Evolutionary conservation across 2,797 vertebrate genomes (phyloP).

Genomic region (Pseudopleuronectes americanus): DNA sequence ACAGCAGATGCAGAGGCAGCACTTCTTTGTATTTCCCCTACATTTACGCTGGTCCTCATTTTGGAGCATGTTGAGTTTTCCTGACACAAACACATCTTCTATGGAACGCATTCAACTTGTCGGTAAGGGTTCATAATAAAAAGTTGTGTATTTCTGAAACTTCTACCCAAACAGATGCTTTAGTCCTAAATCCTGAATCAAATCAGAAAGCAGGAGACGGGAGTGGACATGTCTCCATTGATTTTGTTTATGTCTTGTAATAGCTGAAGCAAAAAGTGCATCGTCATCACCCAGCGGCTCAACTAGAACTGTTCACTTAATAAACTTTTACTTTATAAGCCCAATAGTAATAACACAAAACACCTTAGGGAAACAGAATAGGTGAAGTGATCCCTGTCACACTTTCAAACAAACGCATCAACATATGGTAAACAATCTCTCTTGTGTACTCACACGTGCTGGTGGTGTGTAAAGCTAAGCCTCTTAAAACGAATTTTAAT

Average conservation of each 20-base stretch:
- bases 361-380: constrained; percentile 8
- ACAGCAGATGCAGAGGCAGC: not conserved
- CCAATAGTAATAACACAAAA: constrained; percentile 7
- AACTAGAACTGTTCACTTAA: constrained; percentile 3
- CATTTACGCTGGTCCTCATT: constrained; percentile 4
- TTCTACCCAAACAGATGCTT: constrained; percentile 25
- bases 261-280: constrained; percentile 24
- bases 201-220: constrained; percentile 25
- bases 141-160: constrained; percentile 32
- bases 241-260: constrained; percentile 32
- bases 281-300: constrained; percentile 21
- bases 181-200: constrained; percentile 37
- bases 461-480: constrained; percentile 14
- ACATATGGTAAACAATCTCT: not conserved
- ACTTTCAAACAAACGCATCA: constrained; percentile 13
- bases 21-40: not conserved
- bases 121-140: constrained; percentile 5
- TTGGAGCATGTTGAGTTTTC: constrained; percentile 4
- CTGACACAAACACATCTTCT: constrained; percentile 24
- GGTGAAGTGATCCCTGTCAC: constrained; percentile 20
- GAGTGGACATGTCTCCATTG: constrained; percentile 3
- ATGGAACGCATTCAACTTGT: constrained; percentile 45
- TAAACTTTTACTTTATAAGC: not conserved
- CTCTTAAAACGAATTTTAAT: constrained; percentile 37
- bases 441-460: not conserved